These are phyloP conservation scores for Dipodomys ordii DNA, from an alignment of 2,113 vertebrate species.

Conservation along the genomic window DNA sequence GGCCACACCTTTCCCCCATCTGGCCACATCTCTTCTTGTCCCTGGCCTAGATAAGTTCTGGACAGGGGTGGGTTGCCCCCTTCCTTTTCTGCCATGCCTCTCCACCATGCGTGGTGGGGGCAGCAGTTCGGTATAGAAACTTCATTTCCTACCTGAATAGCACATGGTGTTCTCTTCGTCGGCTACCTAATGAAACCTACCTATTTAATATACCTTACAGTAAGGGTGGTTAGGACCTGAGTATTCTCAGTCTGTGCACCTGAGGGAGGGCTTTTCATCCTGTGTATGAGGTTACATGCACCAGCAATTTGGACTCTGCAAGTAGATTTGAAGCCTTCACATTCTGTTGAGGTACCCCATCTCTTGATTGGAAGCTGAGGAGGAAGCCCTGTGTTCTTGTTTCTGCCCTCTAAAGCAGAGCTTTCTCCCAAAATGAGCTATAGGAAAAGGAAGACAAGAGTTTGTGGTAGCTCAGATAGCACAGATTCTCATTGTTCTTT, in stretches of 20 bases:
- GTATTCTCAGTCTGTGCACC: not conserved
- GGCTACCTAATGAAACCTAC: no score
- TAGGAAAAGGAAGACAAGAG: not conserved
- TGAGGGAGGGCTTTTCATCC: not conserved
- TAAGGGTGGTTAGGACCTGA: not conserved
- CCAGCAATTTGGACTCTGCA: not conserved
- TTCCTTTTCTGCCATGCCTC: no score
- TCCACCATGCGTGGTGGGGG: no score
- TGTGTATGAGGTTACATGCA: not conserved
- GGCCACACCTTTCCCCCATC: no score
- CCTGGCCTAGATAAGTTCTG: no score
- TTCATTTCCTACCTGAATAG: no score
- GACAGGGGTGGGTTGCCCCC: no score
- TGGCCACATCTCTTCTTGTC: no score
- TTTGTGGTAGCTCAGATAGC: not conserved
- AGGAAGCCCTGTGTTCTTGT: not conserved
- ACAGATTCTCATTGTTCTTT: not conserved
- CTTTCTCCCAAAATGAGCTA: not conserved
- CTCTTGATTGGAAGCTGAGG: not conserved
- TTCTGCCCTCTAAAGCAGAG: not conserved
- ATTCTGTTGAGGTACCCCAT: no score
- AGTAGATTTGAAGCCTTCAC: not conserved
- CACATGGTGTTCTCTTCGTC: no score
- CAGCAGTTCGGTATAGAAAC: no score
- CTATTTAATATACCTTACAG: no score